phyloP scores from a whole-genome alignment of 92 coral and sea anemone species.

The Phenganax stokvisi region DNA sequence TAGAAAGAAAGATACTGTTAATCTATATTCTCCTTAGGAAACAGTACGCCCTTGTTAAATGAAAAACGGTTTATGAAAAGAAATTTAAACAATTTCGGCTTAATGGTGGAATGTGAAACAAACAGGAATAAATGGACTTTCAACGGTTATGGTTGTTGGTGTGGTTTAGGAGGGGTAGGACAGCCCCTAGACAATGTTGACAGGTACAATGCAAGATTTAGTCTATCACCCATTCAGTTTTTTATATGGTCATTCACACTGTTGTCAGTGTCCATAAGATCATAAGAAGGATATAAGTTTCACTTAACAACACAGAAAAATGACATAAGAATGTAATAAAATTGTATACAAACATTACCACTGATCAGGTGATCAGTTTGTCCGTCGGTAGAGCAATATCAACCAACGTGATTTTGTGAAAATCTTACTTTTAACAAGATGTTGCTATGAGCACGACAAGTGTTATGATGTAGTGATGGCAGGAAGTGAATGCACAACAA shows the following conservation, averaged over 20 bases:
- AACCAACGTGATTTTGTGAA: no score
- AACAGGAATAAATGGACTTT: slow-evolving; percentile 8
- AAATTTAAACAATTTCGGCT: slow-evolving; percentile 19
- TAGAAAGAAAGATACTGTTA: background rate
- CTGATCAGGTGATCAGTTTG: no score
- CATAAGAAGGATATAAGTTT: no score
- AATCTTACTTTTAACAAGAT: background rate
- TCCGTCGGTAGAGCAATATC: no score
- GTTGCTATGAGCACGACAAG: slow-evolving; percentile 31
- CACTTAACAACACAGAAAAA: no score
- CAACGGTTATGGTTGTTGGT: slow-evolving; percentile 31
- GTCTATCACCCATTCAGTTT: no score
- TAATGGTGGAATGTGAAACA: slow-evolving; percentile 34
- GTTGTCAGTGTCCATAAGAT: no score
- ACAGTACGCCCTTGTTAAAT: background rate
- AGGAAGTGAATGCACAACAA: slow-evolving; percentile 23
- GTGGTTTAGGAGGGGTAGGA: slow-evolving; percentile 31
- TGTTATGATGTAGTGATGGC: slow-evolving; percentile 27
- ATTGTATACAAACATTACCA: no score
- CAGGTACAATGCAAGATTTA: background rate
- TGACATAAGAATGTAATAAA: no score
- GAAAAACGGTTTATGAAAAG: background rate
- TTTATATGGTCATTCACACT: background rate
- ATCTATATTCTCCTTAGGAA: background rate
- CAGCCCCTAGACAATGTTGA: slow-evolving; percentile 19